Conservation (phyloP, 2,113 vertebrate species). For the Chauna torquata region DNA sequence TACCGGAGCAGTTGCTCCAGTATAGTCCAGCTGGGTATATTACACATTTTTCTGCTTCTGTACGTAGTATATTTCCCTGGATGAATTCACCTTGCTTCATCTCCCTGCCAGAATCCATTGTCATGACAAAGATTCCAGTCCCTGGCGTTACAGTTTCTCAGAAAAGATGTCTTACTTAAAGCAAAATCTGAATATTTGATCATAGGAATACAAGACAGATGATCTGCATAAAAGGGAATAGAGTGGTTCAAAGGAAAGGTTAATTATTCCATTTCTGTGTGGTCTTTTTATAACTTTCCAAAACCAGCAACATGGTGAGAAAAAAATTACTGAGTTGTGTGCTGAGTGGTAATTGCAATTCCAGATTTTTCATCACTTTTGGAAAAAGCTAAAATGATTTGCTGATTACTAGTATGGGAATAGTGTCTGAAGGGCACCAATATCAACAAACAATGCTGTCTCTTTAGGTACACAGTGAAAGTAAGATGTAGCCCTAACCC, state of each 20-base stretch:
- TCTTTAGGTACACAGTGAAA: neutral
- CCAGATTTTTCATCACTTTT: neutral
- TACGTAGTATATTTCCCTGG: neutral
- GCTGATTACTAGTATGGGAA: neutral
- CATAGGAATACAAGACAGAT: neutral
- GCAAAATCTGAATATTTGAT: neutral
- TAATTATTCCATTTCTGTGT: neutral
- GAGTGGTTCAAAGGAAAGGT: neutral
- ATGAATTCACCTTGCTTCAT: neutral
- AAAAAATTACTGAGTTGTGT: neutral
- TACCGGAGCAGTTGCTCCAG: neutral
- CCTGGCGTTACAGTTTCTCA: neutral
- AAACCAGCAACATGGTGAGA: neutral
- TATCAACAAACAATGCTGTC: neutral
- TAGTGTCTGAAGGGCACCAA: neutral
- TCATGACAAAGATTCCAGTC: neutral
- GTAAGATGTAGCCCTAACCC: neutral
- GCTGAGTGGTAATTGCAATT: neutral
- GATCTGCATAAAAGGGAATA: neutral
- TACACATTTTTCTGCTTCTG: neutral
- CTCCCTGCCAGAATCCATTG: neutral
- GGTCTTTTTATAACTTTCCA: neutral
- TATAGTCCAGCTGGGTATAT: neutral
- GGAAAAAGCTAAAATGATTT: neutral
- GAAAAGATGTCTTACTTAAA: neutral